Percentiles rank a stretch among this genome's conserved stretches.
Evolutionary conservation across 2,797 vertebrate genomes (phyloP).

Genomic region (Urosaurus nigricauda): DNA sequence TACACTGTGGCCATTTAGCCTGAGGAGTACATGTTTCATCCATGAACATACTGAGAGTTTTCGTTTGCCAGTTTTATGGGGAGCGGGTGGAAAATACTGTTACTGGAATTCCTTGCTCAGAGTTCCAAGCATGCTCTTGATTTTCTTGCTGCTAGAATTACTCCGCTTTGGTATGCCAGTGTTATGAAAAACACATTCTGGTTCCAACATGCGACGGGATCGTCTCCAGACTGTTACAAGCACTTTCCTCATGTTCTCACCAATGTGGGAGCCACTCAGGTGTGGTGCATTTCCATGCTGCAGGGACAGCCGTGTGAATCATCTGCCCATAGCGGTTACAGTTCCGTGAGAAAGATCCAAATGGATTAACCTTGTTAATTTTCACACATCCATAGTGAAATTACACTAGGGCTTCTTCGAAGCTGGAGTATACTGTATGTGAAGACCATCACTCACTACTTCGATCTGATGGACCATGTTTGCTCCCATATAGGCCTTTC

Average conservation of each 20-base stretch:
- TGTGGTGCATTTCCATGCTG: not conserved
- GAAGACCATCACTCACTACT: not conserved
- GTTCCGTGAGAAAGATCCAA: not conserved
- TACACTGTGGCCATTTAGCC: not conserved
- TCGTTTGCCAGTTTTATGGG: slow-evolving; percentile 36
- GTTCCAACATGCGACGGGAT: not conserved
- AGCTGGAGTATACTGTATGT: not conserved
- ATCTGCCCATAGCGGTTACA: not conserved
- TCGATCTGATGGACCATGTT: not conserved
- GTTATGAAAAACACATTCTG: not conserved
- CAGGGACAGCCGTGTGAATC: not conserved
- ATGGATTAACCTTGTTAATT: not conserved
- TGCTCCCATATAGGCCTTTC: not conserved
- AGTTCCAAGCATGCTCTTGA: not conserved
- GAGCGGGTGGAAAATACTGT: not conserved
- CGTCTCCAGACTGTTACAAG: not conserved
- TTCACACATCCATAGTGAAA: not conserved
- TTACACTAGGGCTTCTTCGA: too few relatives aligned
- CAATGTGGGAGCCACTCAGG: not conserved
- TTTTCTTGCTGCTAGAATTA: not conserved
- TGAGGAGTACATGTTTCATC: not conserved
- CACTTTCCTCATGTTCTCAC: not conserved
- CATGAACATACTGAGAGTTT: not conserved
- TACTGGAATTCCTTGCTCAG: not conserved
- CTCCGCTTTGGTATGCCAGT: not conserved